Percentiles rank a stretch among this genome's conserved stretches.
Conservation (phyloP, 2,888 invertebrate species). For the Crematogaster levior region DNA sequence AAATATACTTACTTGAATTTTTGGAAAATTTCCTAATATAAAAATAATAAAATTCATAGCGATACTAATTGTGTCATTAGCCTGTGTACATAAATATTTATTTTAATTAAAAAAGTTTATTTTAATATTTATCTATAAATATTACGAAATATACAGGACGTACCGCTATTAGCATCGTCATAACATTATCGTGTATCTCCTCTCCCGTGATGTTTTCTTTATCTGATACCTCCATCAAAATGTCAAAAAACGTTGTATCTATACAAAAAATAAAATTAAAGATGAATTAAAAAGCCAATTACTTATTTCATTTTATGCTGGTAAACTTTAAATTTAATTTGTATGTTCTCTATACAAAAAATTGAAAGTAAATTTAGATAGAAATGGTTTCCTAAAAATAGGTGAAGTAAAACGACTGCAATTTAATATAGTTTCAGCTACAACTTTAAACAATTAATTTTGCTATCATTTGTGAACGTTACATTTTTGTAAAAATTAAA, state of each 20-base stretch:
- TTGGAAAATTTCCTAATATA: background rate
- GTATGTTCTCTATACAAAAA: background rate
- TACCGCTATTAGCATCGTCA: background rate
- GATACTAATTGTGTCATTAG: background rate
- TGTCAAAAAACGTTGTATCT: background rate
- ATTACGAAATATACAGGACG: no score
- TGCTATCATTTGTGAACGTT: background rate
- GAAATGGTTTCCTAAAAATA: no score
- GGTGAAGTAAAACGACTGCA: no score
- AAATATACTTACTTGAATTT: conserved; percentile 12
- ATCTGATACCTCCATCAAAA: background rate
- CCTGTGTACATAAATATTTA: background rate
- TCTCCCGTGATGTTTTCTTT: background rate
- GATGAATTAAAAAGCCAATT: background rate
- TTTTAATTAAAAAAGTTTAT: no score
- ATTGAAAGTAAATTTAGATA: background rate
- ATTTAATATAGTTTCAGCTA: no score
- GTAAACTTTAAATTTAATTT: background rate
- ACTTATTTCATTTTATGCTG: no score
- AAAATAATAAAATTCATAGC: background rate
- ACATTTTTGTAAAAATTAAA: background rate
- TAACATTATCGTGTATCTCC: background rate
- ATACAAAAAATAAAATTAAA: background rate
- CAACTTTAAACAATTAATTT: no score
- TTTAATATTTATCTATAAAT: no score